Evolutionary conservation across 2,113 vertebrate genomes (phyloP), one percentile per base, ranked within the genome.

Genomic region (Pipa parva): DNA sequence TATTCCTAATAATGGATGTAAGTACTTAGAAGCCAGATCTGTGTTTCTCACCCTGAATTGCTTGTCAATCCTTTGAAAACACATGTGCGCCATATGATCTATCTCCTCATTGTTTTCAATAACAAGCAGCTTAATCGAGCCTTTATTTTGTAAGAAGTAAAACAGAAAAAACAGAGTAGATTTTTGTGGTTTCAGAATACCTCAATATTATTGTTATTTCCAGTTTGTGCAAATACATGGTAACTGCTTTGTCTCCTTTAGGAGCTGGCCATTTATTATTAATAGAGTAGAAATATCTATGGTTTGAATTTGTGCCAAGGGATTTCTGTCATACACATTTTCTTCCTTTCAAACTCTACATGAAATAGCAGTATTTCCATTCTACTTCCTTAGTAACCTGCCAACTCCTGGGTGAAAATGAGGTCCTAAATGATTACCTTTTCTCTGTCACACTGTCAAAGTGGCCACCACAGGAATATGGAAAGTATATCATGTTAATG

Each of bases 1-100:
- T 84, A 78, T 83, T 84, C 71, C 80, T 85, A 82, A 87, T 87
- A 85, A 86, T 73, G 77, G 67, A 73, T 82, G 72, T 81, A 83
- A 87, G 79, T 84, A 80, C 83, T 79, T 76, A 78, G 78, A 72
- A 78, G 75, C 74, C 59, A 79, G 75, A 84, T 82, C 78, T 81
- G 75, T 68, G 63, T 75, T 83, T 75, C 0, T 0, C 67, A 64
- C 61, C 79, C 79, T 73, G 68, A 83, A 75, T 81, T 85, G 77
- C 79, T 78, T 79, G 73, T 83, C 76, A 78, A 80, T 81, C 82
- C 75, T 84, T 77, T 74, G 79, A 83, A 79, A 87, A 83, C 79
- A 77, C 37, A 26, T 72, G 48, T 55, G 17, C 73, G 75, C 71
- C 20, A 42, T 37, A 54, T 63, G 27, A 70, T 79, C 48, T 60